Percentiles rank a stretch among this genome's conserved stretches.
Conservation (phyloP, 2,888 invertebrate genomes). For the Papilio demoleus region DNA sequence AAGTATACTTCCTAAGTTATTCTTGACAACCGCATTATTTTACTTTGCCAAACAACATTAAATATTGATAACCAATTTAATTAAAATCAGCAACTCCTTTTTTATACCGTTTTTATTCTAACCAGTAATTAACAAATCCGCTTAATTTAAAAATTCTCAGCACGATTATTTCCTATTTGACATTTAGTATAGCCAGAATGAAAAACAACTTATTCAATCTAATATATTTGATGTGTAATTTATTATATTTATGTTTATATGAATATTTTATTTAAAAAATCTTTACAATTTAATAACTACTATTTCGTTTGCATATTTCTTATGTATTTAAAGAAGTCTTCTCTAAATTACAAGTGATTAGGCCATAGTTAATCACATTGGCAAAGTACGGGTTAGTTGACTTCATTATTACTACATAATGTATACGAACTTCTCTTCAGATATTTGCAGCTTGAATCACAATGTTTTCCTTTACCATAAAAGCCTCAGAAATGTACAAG, state of each 20-base stretch:
- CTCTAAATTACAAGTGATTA: no score
- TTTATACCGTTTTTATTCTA: slow-evolving; percentile 1
- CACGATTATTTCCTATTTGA: neutral
- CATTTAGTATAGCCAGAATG: neutral
- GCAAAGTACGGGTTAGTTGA: no score
- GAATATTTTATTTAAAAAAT: neutral
- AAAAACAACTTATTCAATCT: neutral
- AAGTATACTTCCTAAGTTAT: neutral
- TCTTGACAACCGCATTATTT: neutral
- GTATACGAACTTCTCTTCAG: no score
- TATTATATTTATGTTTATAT: neutral
- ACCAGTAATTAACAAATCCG: neutral
- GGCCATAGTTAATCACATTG: neutral
- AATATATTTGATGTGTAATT: neutral
- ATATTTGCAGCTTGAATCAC: no score
- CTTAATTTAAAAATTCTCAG: neutral
- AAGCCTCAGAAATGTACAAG: no score
- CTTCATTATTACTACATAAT: no score
- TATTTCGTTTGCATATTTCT: no score
- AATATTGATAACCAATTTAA: slow-evolving; percentile 3
- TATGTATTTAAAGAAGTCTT: no score
- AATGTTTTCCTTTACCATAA: no score
- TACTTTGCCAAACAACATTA: neutral
- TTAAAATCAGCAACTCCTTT: slow-evolving; percentile 2
- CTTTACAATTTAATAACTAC: no score